Evolutionary conservation across 2,797 vertebrate species (phyloP).

Genomic region (Periparus ater): DNA sequence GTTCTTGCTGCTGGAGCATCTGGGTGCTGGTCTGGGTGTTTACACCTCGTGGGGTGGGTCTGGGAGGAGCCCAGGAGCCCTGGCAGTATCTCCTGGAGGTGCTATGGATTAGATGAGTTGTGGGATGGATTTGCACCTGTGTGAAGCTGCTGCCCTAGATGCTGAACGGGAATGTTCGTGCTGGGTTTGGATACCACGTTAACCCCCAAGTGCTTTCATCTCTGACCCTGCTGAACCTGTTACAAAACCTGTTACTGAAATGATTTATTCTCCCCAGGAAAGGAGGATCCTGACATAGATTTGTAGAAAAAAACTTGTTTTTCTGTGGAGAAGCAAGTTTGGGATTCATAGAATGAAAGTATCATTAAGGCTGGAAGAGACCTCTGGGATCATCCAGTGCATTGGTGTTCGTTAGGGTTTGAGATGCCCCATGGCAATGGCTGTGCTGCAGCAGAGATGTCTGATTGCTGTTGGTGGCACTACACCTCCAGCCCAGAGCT

Average conservation of each 20-base stretch:
- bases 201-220: not conserved
- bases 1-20: not conserved
- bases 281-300: not conserved
- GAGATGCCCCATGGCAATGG: not conserved
- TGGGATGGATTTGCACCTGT: not conserved
- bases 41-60: not conserved
- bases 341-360: not conserved
- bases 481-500: not conserved
- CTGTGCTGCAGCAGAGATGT: not conserved
- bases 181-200: not conserved
- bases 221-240: not conserved
- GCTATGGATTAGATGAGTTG: not conserved
- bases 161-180: accelerated
- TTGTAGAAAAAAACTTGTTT: not conserved
- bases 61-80: not conserved
- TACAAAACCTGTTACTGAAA: not conserved
- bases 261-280: not conserved
- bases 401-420: not conserved
- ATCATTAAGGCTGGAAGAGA: not conserved
- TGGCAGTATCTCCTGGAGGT: not conserved
- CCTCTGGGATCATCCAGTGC: not conserved
- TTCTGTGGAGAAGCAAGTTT: not conserved
- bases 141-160: not conserved
- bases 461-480: not conserved
- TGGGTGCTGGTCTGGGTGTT: not conserved